Conservation (phyloP, 2,888 invertebrate genomes). For the Baccha elongata region DNA sequence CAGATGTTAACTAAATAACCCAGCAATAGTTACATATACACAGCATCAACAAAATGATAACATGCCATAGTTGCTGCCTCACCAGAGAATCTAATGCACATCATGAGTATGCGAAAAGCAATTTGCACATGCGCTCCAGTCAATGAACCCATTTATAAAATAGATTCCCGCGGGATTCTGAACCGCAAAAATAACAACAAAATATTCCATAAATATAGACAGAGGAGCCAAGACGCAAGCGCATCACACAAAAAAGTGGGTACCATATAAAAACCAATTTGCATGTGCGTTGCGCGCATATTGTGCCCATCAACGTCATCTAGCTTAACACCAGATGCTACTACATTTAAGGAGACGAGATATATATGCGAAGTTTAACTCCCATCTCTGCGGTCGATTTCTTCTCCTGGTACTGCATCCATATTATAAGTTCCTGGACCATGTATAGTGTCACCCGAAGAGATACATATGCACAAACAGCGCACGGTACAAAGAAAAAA, state of each 20-base stretch:
- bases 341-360: background rate
- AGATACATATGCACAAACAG: slow-evolving; percentile 32
- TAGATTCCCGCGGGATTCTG: slow-evolving; percentile 70
- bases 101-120: slow-evolving; percentile 45
- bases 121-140: slow-evolving; percentile 73
- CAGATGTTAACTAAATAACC: slow-evolving; percentile 38
- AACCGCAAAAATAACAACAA: slow-evolving; percentile 38
- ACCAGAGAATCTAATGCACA: slow-evolving; percentile 64
- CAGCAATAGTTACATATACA: slow-evolving; percentile 11
- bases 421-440: slow-evolving; percentile 32
- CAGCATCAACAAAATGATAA: slow-evolving; percentile 61
- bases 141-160: slow-evolving; percentile 73
- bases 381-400: slow-evolving; percentile 58
- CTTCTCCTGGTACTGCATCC: slow-evolving; percentile 40
- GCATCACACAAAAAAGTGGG: slow-evolving; percentile 52
- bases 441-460: slow-evolving; percentile 51
- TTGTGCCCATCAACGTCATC: slow-evolving; percentile 61
- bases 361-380: slow-evolving; percentile 31
- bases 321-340: slow-evolving; percentile 61
- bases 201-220: slow-evolving; percentile 56
- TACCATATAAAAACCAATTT: slow-evolving; percentile 59
- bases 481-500: slow-evolving; percentile 14
- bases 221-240: slow-evolving; percentile 55
- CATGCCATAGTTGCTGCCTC: slow-evolving; percentile 51
- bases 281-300: slow-evolving; percentile 53